A percentile compares a stretch with the other conserved stretches of the same genome.
phyloP scores from a whole-genome alignment of 2,888 invertebrate genomes.

The Alloscopus bannaensis region DNA sequence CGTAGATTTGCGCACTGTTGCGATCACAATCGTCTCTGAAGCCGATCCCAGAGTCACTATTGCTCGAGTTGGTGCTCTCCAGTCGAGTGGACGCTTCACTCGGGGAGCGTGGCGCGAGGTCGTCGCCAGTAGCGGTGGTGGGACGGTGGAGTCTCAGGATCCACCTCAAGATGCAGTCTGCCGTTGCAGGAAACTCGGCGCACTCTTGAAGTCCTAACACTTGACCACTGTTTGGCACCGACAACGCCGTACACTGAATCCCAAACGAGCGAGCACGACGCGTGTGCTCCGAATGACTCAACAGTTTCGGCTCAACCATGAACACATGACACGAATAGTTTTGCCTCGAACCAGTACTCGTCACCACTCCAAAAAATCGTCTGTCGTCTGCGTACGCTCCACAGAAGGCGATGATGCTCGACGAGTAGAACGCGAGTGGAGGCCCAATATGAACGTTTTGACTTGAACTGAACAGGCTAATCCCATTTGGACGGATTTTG shows the following conservation, averaged over 20 bases:
- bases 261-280: constrained; percentile 89
- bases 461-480: constrained; percentile 71
- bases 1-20: constrained; percentile 76
- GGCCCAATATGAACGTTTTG: constrained; percentile 71
- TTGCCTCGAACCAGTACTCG: constrained; percentile 80
- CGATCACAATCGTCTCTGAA: constrained; percentile 92
- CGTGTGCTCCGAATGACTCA: constrained; percentile 87
- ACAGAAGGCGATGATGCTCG: constrained; percentile 84
- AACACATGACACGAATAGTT: constrained; percentile 91
- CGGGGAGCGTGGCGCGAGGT: constrained; percentile 64
- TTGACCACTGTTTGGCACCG: constrained; percentile 77
- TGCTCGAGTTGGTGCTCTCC: constrained; percentile 88
- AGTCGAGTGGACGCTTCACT: constrained; percentile 73
- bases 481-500: constrained; percentile 71
- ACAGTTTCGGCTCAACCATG: constrained; percentile 91
- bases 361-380: constrained; percentile 94
- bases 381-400: constrained; percentile 94
- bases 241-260: constrained; percentile 88
- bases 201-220: constrained; percentile 73
- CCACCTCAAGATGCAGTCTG: constrained; percentile 80
- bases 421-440: constrained; percentile 72
- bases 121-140: constrained; percentile 33
- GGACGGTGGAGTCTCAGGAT: constrained; percentile 78
- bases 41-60: constrained; percentile 96
- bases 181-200: constrained; percentile 91